Base-by-base conservation (phyloP, 2,888 invertebrate genomes). In the Nephrotoma guestfalica region DNA sequence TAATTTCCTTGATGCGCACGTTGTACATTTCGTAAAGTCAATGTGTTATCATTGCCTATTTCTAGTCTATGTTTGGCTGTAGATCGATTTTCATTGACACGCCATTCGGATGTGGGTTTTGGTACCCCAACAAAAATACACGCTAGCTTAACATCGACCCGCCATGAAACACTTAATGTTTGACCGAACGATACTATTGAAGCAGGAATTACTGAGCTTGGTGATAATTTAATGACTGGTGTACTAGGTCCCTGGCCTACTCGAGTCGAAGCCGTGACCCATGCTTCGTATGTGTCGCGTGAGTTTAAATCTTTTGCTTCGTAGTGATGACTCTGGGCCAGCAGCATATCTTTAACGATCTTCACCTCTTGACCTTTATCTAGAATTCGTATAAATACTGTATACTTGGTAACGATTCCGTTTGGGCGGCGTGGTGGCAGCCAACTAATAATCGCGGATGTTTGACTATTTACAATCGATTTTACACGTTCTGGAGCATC, bases 391-490 rank as follows among this genome's bases (percentile, higher is more conserved):
- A 93, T 92, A 89, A 94, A 94, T 86, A 95, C 92, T 87, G 93
- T 94, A 89, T 94, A 95, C 88, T 93, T 93, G 40, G 92, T 93
- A 9, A 95, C 91, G 87, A 93, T 89, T 1, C 95, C 95, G 89
- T 95, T 95, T 0, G 93, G 93, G 13, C 93, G 92, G 30, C 92
- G 89, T 3, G 95, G 95, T n/a, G 94, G 93, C 87, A 93, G 90
- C 95, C 95, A 95, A 87, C 94, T 93, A 47, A 94, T 93, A 87
- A 94, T 92, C 30, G 94, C 93, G 11, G 93, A 92, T 85, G 93
- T 93, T 88, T 93, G 92, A 47, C 93, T 93, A 88, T 93, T 93
- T 0, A 93, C 92, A 18, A 94, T 91, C 0, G 94, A 93, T 89
- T 94, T 95, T 1, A 95, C 93, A 87, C 92, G 93, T 87, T 94